Conservation (phyloP, 2,113 vertebrate genomes). For the Oryzias melastigma region DNA sequence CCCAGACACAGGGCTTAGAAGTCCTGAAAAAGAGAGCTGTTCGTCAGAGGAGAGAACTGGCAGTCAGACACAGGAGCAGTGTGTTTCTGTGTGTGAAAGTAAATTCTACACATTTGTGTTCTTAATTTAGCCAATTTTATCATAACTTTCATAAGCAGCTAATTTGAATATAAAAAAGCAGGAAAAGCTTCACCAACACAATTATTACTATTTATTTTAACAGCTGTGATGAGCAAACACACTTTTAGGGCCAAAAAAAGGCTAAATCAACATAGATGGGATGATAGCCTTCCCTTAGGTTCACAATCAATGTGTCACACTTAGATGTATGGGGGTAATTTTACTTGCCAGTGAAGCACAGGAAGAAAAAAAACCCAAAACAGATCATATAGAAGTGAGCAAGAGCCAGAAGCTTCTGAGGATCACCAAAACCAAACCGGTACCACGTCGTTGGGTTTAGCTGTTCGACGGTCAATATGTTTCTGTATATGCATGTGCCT, state of each 20-base stretch:
- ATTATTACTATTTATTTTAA: no score
- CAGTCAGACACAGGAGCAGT: slow-evolving; percentile 33
- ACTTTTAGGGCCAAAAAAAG: no score
- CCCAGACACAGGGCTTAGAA: slow-evolving; percentile 55
- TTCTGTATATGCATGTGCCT: slow-evolving; percentile 7
- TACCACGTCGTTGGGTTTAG: not conserved
- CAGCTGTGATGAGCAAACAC: no score
- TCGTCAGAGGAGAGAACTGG: slow-evolving; percentile 34
- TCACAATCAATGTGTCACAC: slow-evolving; percentile 62
- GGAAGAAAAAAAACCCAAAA: slow-evolving; percentile 9
- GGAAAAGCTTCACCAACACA: slow-evolving; percentile 15
- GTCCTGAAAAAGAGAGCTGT: slow-evolving; percentile 49
- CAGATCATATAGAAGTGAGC: slow-evolving; percentile 15
- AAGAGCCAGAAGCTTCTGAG: slow-evolving; percentile 9
- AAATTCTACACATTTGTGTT: not conserved
- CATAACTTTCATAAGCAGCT: not conserved
- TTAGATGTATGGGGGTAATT: slow-evolving; percentile 60
- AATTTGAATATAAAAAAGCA: slow-evolving; percentile 25
- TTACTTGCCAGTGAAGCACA: slow-evolving; percentile 32
- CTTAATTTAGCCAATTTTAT: not conserved
- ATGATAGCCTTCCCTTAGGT: slow-evolving; percentile 49
- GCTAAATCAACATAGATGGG: slow-evolving; percentile 25
- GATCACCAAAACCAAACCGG: slow-evolving; percentile 1
- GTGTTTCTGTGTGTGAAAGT: slow-evolving; percentile 15
- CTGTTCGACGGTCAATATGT: not conserved